These are phyloP conservation scores for Malurus leucopterus DNA, from an alignment of 2,797 vertebrate species.

Conservation along the genomic window DNA sequence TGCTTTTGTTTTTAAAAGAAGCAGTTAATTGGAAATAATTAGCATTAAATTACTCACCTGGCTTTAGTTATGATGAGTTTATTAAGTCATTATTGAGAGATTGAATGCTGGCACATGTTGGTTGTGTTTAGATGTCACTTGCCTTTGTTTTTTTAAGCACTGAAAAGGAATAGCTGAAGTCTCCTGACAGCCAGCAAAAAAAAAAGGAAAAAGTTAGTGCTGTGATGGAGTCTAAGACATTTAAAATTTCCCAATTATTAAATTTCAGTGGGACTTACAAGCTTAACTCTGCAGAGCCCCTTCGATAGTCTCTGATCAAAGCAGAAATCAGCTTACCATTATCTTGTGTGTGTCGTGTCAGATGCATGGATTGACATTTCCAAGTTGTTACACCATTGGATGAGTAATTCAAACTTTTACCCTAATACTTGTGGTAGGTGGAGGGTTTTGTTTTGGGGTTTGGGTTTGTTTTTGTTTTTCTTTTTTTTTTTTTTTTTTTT, in stretches of 20 bases:
- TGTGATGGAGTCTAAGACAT: not conserved
- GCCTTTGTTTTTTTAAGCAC: not conserved
- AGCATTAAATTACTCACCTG: conserved; percentile 13
- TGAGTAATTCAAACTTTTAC: not conserved
- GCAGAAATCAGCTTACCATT: not conserved
- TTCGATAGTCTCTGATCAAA: not conserved
- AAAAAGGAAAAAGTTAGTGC: not conserved
- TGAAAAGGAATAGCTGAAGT: not conserved
- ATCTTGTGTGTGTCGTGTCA: not conserved
- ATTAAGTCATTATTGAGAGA: conserved; percentile 6
- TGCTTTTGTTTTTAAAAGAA: not conserved
- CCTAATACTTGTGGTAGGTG: not conserved
- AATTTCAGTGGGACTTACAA: not conserved
- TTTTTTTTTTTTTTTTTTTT: not conserved
- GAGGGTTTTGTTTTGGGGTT: fast-evolving
- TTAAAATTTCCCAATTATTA: not conserved
- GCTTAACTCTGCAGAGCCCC: not conserved
- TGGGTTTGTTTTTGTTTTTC: not conserved
- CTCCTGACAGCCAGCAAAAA: not conserved
- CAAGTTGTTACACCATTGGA: not conserved
- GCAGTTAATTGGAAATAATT: conserved; percentile 6
- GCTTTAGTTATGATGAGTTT: not conserved
- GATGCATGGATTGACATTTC: not conserved
- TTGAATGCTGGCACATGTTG: not conserved
- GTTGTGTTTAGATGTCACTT: conserved; percentile 10